Evolutionary conservation across 2,797 vertebrate genomes (phyloP), one percentile per base, ranked within the genome.

Genomic region (Gastrophryne carolinensis): DNA sequence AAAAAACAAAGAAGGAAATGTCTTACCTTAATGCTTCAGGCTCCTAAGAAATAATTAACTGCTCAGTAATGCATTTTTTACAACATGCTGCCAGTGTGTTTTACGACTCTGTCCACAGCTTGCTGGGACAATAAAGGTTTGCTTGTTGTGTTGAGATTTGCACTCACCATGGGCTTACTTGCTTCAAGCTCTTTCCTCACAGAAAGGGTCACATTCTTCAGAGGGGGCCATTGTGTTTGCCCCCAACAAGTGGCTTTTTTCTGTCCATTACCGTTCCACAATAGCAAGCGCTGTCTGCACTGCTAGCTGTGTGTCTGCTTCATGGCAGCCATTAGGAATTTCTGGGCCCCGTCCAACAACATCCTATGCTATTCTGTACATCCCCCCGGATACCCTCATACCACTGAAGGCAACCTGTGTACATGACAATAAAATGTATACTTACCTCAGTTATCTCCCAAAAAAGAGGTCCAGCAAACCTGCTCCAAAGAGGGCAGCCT

Each of bases 41-140:
- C 63, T 21, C 41, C 67, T 67, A 67, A 66, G 72, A 75, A 75
- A 75, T 75, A 75, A 75, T 57, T 66, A 67, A 67, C 72, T 67
- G 62, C 24, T 58, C 32, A 56, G 72, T 75, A 75, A 69, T 75
- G 72, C 53, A 66, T 49, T 34, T 75, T 75, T 75, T 75, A 75
- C 63, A 41, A 75, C 63, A 49, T 35, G 72, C 62, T 49, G 53
- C 63, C 63, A 52, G 50, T 30, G 63, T 75, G 72, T 75, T 75
- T 75, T 75, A 75, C 63, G 63, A 67, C 63, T 52, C 39, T 75
- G 39, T 75, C 66, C 53, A 75, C 72, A 75, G 27, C 71, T 64
- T 29, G 19, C 47, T 53, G 30, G 30, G 24, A 72, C 24, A 50
- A 67, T 57, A 75, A 75, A 60, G 39, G 53, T 58, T 75, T 57